Evolutionary conservation across 2,113 vertebrate species (phyloP).

Genomic region (Grantiella picta): DNA sequence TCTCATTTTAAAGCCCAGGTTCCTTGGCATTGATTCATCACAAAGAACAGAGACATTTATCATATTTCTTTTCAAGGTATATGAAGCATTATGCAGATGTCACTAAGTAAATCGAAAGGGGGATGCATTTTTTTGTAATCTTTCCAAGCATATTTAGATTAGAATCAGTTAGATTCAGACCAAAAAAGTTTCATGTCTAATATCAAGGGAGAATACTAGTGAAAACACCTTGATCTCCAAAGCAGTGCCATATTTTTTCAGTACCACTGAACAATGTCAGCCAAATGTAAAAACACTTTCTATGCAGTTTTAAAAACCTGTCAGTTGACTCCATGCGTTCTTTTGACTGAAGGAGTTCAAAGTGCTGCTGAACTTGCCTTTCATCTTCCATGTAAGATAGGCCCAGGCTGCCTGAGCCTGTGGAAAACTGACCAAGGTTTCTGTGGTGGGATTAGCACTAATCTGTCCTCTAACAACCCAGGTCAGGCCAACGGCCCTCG

Average conservation of each 20-base stretch:
- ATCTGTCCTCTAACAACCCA: slow-evolving; percentile 68
- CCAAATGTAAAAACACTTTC: neutral
- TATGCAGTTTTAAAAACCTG: neutral
- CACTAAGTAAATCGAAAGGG: neutral
- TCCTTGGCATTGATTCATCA: neutral
- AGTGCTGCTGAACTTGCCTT: slow-evolving; percentile 16
- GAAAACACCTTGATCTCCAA: neutral
- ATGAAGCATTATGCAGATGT: neutral
- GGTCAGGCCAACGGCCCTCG: slow-evolving; percentile 37
- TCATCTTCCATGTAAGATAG: slow-evolving; percentile 40
- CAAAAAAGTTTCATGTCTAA: neutral
- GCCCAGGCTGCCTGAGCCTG: neutral
- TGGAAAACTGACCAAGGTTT: slow-evolving; percentile 70
- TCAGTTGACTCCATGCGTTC: neutral
- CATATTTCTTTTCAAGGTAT: neutral
- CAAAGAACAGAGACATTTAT: neutral
- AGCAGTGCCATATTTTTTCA: neutral
- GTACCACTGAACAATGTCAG: neutral
- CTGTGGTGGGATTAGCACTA: slow-evolving; percentile 58
- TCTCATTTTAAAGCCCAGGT: neutral
- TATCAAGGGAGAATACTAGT: neutral
- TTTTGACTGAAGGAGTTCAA: neutral
- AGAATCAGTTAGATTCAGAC: neutral
- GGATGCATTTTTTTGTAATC: neutral
- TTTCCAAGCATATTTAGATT: neutral